Percentiles rank a stretch among this genome's conserved stretches.
phyloP scores from a whole-genome alignment of 2,113 vertebrate species.

The Vanacampus margaritifer region DNA sequence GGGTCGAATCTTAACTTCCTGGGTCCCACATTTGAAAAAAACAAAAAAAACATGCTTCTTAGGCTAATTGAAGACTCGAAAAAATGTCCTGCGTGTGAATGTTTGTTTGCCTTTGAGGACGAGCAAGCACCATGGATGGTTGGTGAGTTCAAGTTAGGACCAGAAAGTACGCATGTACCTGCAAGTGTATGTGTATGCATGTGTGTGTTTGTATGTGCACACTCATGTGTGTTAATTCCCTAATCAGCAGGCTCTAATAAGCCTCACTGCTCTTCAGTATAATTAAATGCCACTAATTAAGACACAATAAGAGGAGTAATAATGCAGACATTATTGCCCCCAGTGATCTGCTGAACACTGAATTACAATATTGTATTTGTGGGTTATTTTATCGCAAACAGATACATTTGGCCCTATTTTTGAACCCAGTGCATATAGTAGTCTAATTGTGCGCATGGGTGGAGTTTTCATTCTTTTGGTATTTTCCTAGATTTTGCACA shows the following conservation, averaged over 20 bases:
- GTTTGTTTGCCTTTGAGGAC: too few relatives aligned
- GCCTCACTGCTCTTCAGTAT: slow-evolving; percentile 61
- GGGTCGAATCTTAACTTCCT: too few relatives aligned
- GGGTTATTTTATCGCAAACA: slow-evolving; percentile 39
- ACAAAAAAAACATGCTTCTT: too few relatives aligned
- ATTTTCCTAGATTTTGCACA: too few relatives aligned
- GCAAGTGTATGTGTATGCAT: slow-evolving; percentile 14
- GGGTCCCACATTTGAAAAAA: too few relatives aligned
- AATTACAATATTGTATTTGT: slow-evolving; percentile 56
- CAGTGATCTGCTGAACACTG: slow-evolving; percentile 58
- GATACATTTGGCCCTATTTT: slow-evolving; percentile 13
- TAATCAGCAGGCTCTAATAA: slow-evolving; percentile 71
- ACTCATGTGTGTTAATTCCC: slow-evolving; percentile 56
- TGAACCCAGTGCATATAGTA: background rate
- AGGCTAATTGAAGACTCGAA: too few relatives aligned
- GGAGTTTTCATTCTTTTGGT: too few relatives aligned
- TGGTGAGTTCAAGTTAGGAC: too few relatives aligned
- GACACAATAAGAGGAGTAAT: slow-evolving; percentile 70
- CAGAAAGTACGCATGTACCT: background rate
- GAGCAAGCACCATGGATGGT: too few relatives aligned
- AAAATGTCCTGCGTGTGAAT: too few relatives aligned
- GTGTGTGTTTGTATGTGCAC: background rate
- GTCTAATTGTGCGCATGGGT: too few relatives aligned
- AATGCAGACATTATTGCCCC: slow-evolving; percentile 67
- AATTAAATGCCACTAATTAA: slow-evolving; percentile 73